These are phyloP conservation scores for Coturnix japonica DNA, from an alignment of 2,113 vertebrate species.

Conservation along the genomic window DNA sequence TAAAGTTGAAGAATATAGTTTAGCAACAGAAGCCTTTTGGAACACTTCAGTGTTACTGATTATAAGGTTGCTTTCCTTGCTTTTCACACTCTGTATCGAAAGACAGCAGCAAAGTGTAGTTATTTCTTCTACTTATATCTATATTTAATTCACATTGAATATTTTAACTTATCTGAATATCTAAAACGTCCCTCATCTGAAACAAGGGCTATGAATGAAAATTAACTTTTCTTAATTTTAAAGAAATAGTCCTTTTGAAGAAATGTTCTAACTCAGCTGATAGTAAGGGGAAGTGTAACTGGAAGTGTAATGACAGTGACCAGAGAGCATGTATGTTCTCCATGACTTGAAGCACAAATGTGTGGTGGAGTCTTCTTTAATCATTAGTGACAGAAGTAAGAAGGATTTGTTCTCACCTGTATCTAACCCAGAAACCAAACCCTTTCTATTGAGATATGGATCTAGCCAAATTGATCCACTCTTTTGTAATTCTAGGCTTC, in stretches of 20 bases:
- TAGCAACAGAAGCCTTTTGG: neutral
- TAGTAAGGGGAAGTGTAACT: neutral
- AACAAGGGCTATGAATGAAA: neutral
- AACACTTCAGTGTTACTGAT: neutral
- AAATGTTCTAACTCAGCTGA: neutral
- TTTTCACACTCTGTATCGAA: neutral
- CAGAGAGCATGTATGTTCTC: neutral
- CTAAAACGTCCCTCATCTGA: neutral
- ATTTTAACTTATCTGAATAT: neutral
- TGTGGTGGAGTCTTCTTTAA: neutral
- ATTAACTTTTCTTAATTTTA: neutral
- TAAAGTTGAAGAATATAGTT: neutral
- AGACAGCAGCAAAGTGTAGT: neutral
- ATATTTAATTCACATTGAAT: neutral
- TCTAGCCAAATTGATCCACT: slow-evolving; percentile 4
- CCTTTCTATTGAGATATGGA: neutral
- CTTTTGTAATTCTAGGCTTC: neutral
- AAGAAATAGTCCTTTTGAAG: neutral
- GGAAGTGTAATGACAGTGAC: neutral
- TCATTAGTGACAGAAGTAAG: neutral
- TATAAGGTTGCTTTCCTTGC: neutral
- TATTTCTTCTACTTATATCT: neutral
- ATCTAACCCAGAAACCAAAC: neutral
- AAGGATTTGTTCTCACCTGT: neutral
- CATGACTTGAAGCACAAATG: neutral